These are phyloP conservation scores for Heliconius himera DNA, from an alignment of 1,140 invertebrate species.

Conservation along the genomic window DNA sequence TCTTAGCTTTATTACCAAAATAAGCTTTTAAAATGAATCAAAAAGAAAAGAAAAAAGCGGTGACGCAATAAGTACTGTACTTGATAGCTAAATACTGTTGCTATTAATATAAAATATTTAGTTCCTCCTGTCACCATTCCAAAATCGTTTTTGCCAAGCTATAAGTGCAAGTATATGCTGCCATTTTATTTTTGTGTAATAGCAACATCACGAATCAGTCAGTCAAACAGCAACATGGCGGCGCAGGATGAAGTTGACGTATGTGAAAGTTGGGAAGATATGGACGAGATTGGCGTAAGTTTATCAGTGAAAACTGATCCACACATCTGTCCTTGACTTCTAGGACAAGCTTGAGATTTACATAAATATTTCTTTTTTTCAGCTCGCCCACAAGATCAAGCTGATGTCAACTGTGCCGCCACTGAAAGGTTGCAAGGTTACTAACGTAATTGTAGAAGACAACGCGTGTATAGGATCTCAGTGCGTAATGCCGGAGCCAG, in stretches of 20 bases:
- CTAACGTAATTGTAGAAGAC: conserved; percentile 73
- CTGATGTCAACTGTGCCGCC: conserved; percentile 73
- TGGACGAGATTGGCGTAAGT: conserved; percentile 86
- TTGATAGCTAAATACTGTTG: too few species aligned
- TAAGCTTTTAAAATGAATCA: too few species aligned
- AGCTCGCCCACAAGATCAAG: conserved; percentile 77
- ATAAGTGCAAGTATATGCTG: background rate
- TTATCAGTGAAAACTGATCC: conserved; percentile 53
- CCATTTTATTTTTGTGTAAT: conserved; percentile 16
- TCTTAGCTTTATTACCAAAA: too few species aligned
- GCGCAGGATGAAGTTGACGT: conserved; percentile 81
- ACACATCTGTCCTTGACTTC: conserved; percentile 23
- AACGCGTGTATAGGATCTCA: conserved; percentile 79
- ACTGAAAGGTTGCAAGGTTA: conserved; percentile 78
- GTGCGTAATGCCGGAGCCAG: conserved; percentile 85
- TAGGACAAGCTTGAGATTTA: conserved; percentile 32
- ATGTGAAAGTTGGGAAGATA: conserved; percentile 91
- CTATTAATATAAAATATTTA: too few species aligned
- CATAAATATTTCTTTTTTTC: conserved; percentile 57
- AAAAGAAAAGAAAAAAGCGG: too few species aligned
- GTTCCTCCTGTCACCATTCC: too few species aligned
- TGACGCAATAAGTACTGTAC: too few species aligned
- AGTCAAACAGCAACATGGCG: conserved; percentile 76
- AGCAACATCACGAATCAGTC: conserved; percentile 34
- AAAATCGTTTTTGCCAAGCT: too few species aligned